Evolutionary conservation across 2,113 vertebrate species (phyloP).

Genomic region (rat (Rattus norvegicus)): DNA sequence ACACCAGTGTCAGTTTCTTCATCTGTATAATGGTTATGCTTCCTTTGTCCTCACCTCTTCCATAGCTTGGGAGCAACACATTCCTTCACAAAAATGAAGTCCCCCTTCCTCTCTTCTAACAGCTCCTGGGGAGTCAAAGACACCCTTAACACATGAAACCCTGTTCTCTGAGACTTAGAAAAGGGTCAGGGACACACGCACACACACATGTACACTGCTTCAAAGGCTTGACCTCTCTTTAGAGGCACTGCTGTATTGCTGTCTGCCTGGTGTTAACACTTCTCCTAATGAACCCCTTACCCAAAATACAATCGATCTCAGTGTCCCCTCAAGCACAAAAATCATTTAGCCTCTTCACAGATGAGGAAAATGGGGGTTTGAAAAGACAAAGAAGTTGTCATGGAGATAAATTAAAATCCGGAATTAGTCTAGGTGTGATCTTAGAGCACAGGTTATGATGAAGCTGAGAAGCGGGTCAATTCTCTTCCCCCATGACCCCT

Average conservation of each 20-base stretch:
- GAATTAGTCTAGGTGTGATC: not conserved
- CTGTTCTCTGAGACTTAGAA: not conserved
- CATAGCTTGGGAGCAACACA: not conserved
- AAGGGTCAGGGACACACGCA: not conserved
- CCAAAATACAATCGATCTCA: not conserved
- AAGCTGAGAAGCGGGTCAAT: not conserved
- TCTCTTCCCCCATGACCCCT: not conserved
- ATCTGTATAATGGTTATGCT: not conserved
- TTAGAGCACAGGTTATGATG: not conserved
- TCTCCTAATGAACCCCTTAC: not conserved
- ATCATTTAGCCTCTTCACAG: not conserved
- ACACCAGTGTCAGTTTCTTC: not conserved
- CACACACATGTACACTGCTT: not conserved
- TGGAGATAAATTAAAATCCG: not conserved
- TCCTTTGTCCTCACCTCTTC: not conserved
- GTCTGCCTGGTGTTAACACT: not conserved
- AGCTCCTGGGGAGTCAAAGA: not conserved
- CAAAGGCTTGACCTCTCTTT: not conserved
- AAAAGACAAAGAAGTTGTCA: not conserved
- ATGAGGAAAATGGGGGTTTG: not conserved
- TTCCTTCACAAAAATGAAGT: not conserved
- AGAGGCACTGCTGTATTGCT: not conserved
- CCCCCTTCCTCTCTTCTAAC: not conserved
- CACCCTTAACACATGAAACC: not conserved
- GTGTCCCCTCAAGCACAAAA: not conserved